Evolutionary conservation across 1,140 invertebrate species (phyloP), one percentile per base, ranked within the genome.

Genomic region (Asobara japonica): DNA sequence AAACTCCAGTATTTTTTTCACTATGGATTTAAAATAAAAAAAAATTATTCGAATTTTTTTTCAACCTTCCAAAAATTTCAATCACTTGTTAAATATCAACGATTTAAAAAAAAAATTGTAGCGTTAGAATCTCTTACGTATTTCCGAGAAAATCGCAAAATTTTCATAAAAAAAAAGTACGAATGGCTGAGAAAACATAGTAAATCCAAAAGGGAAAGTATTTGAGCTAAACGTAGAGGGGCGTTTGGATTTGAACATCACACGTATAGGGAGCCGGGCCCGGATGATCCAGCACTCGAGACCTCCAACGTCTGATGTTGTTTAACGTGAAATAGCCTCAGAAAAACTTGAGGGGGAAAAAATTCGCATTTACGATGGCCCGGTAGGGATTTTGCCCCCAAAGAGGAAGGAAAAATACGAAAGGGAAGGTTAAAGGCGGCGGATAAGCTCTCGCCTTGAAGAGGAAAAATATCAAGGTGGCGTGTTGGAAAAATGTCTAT

Each of bases 311-410:
- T 29, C 38, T 29, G 48, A 69, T 69, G 45, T 56, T 69, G 29
- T 56, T 69, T 30, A 56, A 56, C 25, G 22, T 31, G 66, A 41
- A 31, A 69, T 69, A 69, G 25, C 65, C 41, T 25, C 41, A 25
- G 22, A 25, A 30, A 30, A n/a, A n/a, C n/a, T n/a, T n/a, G 48
- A 8, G 4, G 13, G 29, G 48, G 48, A 30, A 69, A 69, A 69
- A 56, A 56, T 45, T 45, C 27, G 33, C 66, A 56, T 68, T 68
- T 68, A 68, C 66, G 41, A 56, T 13, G 27, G 11, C 38, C 36
- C 25, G 41, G 38, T 29, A 20, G 45, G 36, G 36, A 48, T 48
- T 67, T 67, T 48, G 5, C 31, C 31, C 31, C 31, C 31, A 33
- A 33, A 6, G 41, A 13, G 10, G 41, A 2, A 5, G 41, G 41